These are phyloP conservation scores for Darevskia mixta DNA, from an alignment of 2,797 vertebrate species.

Conservation along the genomic window DNA sequence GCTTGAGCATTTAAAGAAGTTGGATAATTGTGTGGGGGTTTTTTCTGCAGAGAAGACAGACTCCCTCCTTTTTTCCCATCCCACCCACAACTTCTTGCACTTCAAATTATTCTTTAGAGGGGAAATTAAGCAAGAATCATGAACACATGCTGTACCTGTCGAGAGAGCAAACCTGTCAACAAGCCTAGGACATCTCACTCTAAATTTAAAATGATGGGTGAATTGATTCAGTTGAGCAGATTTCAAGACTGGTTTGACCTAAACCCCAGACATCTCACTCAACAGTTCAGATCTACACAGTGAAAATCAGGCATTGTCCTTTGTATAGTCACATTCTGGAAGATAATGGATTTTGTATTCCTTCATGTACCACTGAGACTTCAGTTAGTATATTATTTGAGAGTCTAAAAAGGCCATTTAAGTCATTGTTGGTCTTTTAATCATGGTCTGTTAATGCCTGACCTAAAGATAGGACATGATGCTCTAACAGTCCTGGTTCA, in stretches of 20 bases:
- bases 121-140: constrained; percentile 54
- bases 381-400: background rate
- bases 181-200: constrained; percentile 28
- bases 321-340: background rate
- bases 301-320: constrained; percentile 24
- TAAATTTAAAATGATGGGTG: constrained; percentile 44
- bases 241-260: constrained; percentile 51
- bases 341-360: background rate
- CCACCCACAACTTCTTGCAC: constrained; percentile 45
- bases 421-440: background rate
- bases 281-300: background rate
- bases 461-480: background rate
- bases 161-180: constrained; percentile 57
- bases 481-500: background rate
- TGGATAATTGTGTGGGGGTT: constrained; percentile 45
- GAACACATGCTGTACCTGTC: constrained; percentile 53
- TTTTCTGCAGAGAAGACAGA: constrained; percentile 58
- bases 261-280: constrained; percentile 22
- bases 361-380: fast-evolving
- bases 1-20: constrained; percentile 57
- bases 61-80: constrained; percentile 42
- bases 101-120: constrained; percentile 51
- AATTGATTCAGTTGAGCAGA: constrained; percentile 36
- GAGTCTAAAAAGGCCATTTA: background rate
- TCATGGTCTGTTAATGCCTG: constrained; percentile 2